Percentiles rank a stretch among this genome's conserved stretches.
These are phyloP conservation scores for Nesoenas mayeri DNA, from an alignment of 2,113 vertebrate genomes.

Conservation along the genomic window DNA sequence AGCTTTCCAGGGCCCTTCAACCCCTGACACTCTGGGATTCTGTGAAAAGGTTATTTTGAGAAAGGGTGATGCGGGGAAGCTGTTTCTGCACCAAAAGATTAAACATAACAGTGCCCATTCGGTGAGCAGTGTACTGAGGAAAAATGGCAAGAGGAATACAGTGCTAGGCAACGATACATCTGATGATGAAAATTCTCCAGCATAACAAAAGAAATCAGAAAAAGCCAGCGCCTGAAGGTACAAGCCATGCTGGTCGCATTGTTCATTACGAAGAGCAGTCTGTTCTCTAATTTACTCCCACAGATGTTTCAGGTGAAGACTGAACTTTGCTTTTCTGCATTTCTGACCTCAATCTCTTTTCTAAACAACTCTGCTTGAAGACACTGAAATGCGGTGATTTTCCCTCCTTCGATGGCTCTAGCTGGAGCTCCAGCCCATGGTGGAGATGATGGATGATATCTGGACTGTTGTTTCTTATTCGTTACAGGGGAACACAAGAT, in stretches of 20 bases:
- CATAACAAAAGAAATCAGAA: neutral
- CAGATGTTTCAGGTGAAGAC: neutral
- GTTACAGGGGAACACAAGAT: neutral
- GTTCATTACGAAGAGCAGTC: neutral
- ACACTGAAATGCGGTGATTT: neutral
- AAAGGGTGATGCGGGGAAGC: neutral
- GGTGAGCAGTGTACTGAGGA: neutral
- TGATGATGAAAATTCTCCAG: neutral
- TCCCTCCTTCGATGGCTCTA: neutral
- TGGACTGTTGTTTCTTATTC: neutral
- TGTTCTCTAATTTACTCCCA: neutral
- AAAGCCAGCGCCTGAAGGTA: neutral
- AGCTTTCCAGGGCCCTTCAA: too few species aligned
- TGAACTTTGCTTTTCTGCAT: neutral
- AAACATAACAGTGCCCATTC: neutral
- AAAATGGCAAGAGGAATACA: neutral
- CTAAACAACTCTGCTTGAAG: neutral
- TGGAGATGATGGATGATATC: neutral
- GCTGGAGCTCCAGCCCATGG: neutral
- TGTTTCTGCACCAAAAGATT: neutral
- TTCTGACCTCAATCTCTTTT: neutral
- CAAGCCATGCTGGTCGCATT: neutral
- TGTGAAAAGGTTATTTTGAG: neutral
- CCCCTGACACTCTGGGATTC: too few species aligned
- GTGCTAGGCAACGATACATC: neutral